Percentiles rank a stretch among this genome's conserved stretches.
Evolutionary conservation across 2,888 invertebrate species (phyloP).

Genomic region (Tyria jacobaeae): DNA sequence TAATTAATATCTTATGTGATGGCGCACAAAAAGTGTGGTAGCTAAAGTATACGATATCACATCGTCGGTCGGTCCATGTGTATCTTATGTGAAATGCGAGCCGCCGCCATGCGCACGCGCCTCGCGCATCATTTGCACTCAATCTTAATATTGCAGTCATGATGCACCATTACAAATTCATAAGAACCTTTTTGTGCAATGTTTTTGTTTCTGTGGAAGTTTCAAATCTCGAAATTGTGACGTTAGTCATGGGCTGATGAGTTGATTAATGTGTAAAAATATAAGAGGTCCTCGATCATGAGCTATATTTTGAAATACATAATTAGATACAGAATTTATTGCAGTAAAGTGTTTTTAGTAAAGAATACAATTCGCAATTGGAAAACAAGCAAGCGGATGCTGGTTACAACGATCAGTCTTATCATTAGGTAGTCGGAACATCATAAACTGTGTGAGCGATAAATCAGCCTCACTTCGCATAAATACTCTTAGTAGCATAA

Average conservation of each 20-base stretch:
- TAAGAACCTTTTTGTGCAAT: conserved; percentile 68
- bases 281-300: conserved; percentile 14
- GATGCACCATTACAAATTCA: conserved; percentile 81
- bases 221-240: conserved; percentile 54
- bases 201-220: conserved; percentile 61
- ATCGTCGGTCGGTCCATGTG: conserved; percentile 51
- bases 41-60: conserved; percentile 55
- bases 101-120: conserved; percentile 74
- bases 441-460: conserved; percentile 49
- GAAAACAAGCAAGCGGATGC: conserved; percentile 20
- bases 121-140: conserved; percentile 79
- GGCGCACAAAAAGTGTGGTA: conserved; percentile 67
- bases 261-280: conserved; percentile 30
- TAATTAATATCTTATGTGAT: conserved; percentile 82
- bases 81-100: conserved; percentile 65
- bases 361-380: neutral
- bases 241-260: conserved; percentile 44
- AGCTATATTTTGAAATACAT: neutral
- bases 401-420: conserved; percentile 26
- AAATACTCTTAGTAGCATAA: conserved; percentile 64
- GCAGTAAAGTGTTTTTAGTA: neutral
- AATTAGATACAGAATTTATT: neutral
- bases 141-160: conserved; percentile 81
- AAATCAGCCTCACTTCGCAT: conserved; percentile 55
- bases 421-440: conserved; percentile 46